Evolutionary conservation across 1,140 invertebrate genomes (phyloP).

Genomic region (Papilio polytes): DNA sequence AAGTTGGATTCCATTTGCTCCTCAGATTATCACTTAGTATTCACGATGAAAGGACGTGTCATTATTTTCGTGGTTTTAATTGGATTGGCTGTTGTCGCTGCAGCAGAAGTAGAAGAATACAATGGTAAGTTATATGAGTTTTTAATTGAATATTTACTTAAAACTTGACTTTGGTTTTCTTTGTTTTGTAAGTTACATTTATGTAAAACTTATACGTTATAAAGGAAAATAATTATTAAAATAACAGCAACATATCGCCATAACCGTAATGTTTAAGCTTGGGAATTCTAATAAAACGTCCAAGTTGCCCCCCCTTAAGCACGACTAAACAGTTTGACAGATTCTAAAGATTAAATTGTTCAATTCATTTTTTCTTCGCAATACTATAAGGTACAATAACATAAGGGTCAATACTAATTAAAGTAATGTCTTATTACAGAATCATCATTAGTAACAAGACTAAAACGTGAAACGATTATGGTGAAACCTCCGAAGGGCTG

Average conservation of each 20-base stretch:
- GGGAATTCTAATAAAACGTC: too few species aligned
- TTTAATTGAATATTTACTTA: too few species aligned
- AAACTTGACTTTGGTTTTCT: too few species aligned
- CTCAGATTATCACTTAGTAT: slow-evolving; percentile 51
- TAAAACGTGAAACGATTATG: slow-evolving; percentile 53
- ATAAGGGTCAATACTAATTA: too few species aligned
- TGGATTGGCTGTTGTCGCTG: slow-evolving; percentile 45
- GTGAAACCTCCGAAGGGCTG: slow-evolving; percentile 58
- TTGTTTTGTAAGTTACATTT: too few species aligned
- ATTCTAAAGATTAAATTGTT: too few species aligned
- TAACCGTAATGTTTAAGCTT: too few species aligned
- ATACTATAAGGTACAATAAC: background rate
- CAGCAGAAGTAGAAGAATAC: slow-evolving; percentile 41
- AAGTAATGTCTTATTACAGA: slow-evolving; percentile 49
- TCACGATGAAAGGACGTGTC: slow-evolving; percentile 59
- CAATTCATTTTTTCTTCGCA: background rate
- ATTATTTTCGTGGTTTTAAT: slow-evolving; percentile 53
- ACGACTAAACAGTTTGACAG: too few species aligned
- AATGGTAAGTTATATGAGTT: background rate
- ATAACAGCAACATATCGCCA: too few species aligned
- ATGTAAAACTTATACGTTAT: too few species aligned
- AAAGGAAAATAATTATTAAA: too few species aligned
- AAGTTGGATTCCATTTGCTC: slow-evolving; percentile 49
- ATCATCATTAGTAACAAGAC: slow-evolving; percentile 43
- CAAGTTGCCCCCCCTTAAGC: too few species aligned